Evolutionary conservation across 2,888 invertebrate species (phyloP).

Genomic region (Pecten maximus): DNA sequence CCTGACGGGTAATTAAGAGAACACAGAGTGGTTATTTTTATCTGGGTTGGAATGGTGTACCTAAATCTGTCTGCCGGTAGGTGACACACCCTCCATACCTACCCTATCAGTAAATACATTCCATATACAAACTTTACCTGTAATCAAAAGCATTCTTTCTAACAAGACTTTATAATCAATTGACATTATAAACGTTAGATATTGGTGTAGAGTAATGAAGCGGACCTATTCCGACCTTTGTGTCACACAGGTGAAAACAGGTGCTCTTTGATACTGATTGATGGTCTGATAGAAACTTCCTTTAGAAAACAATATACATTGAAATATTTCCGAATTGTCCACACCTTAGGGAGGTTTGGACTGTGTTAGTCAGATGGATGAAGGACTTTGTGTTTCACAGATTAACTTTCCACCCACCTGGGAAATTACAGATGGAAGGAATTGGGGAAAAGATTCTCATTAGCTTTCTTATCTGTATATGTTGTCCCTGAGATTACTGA

Average conservation of each 20-base stretch:
- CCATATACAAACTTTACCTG: neutral
- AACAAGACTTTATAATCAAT: neutral
- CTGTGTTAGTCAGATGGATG: neutral
- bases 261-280: neutral
- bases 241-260: conserved; percentile 22
- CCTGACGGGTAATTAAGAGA: neutral
- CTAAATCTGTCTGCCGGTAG: neutral
- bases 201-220: neutral
- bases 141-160: conserved; percentile 18
- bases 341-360: neutral
- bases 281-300: neutral
- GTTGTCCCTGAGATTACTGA: neutral
- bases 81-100: neutral
- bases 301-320: neutral
- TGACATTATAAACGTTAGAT: neutral
- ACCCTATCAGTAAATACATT: neutral
- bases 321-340: neutral
- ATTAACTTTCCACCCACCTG: neutral
- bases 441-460: neutral
- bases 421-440: neutral
- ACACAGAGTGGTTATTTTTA: neutral
- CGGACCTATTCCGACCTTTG: neutral
- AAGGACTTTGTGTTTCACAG: neutral
- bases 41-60: neutral
- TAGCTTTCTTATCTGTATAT: neutral